phyloP scores from a whole-genome alignment of 1,140 invertebrate species.

The Drosophila rufa region DNA sequence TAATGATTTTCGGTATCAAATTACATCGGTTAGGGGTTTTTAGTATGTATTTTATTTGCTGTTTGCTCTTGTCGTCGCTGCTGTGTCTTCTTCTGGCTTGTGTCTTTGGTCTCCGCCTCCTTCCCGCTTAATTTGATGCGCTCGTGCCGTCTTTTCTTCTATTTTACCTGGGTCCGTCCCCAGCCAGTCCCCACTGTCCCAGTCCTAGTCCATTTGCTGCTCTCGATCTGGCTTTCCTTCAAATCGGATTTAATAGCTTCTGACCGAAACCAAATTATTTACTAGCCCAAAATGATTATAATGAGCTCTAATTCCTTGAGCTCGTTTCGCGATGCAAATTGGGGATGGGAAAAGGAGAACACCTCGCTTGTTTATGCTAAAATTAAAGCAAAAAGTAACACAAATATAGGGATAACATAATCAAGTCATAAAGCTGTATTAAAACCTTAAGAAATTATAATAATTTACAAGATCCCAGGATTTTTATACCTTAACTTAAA shows the following conservation, averaged over 20 bases:
- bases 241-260: conserved; percentile 64
- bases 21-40: conserved; percentile 81
- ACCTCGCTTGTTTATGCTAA: background rate
- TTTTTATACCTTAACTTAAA: too few relatives aligned
- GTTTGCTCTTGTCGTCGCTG: conserved; percentile 54
- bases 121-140: conserved; percentile 76
- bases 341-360: background rate
- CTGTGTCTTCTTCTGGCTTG: conserved; percentile 19
- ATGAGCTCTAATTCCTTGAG: conserved; percentile 65
- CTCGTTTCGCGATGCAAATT: conserved; percentile 14
- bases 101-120: conserved; percentile 25
- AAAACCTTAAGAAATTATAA: too few relatives aligned
- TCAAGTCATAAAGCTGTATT: too few relatives aligned
- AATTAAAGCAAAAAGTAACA: too few relatives aligned
- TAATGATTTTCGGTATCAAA: conserved; percentile 83
- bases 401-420: too few relatives aligned
- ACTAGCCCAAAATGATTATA: conserved; percentile 61
- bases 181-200: conserved; percentile 33
- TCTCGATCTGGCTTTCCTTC: conserved; percentile 43
- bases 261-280: conserved; percentile 71
- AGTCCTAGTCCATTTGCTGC: conserved; percentile 14
- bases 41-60: conserved; percentile 81
- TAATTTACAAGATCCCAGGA: too few relatives aligned
- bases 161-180: conserved; percentile 35
- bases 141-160: conserved; percentile 63